Conservation (phyloP, 2,113 vertebrate genomes). For the Mus pahari region DNA sequence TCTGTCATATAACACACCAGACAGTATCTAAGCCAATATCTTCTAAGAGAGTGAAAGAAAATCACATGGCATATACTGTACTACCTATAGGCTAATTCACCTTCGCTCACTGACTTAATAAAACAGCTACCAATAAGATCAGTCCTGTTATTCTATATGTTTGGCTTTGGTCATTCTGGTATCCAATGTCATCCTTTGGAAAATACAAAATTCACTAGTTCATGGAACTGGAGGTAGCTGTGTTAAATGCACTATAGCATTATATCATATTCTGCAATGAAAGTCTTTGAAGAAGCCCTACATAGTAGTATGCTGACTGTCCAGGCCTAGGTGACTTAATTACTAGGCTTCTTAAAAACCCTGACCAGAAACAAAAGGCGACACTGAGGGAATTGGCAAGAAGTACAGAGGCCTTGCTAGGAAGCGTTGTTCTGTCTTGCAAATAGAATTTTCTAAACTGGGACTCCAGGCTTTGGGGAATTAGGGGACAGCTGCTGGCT, state of each 20-base stretch:
- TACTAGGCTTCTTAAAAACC: neutral
- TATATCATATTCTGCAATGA: neutral
- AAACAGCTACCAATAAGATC: neutral
- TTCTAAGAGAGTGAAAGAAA: neutral
- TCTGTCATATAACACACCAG: neutral
- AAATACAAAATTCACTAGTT: neutral
- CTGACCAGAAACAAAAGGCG: slow-evolving; percentile 14
- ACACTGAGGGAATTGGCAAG: slow-evolving; percentile 3
- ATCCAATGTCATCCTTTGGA: neutral
- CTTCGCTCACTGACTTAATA: neutral
- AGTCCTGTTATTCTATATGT: neutral
- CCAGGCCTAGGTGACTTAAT: neutral
- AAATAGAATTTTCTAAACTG: slow-evolving; percentile 30
- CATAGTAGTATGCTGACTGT: neutral
- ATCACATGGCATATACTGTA: neutral
- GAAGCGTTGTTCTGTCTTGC: neutral
- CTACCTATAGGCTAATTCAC: neutral
- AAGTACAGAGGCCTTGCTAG: neutral
- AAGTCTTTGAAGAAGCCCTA: neutral
- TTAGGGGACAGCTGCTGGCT: neutral
- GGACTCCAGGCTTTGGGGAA: neutral
- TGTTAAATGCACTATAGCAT: neutral
- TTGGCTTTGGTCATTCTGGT: neutral
- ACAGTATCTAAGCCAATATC: neutral
- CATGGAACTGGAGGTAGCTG: neutral